Evolutionary conservation across 1,140 invertebrate genomes (phyloP).

Genomic region (Calliphora vicina): DNA sequence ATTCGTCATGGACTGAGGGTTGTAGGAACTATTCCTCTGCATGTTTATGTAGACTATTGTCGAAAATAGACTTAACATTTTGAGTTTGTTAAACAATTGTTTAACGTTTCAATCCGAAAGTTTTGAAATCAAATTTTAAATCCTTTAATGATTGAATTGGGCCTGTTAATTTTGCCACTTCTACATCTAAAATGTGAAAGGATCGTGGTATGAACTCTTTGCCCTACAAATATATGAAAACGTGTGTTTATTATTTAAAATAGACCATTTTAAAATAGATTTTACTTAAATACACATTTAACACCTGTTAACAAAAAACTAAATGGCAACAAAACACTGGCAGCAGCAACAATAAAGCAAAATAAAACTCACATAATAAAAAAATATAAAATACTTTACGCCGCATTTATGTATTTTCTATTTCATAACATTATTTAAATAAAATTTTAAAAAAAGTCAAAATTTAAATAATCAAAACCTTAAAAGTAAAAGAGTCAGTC

Average conservation of each 20-base stretch:
- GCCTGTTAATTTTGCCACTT: too few species aligned
- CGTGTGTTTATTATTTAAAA: background rate
- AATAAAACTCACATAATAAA: background rate
- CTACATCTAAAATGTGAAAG: too few species aligned
- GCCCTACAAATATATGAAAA: too few species aligned
- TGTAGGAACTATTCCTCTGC: too few species aligned
- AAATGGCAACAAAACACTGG: background rate
- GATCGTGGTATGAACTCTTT: too few species aligned
- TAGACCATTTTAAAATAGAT: background rate
- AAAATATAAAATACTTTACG: background rate
- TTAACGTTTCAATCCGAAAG: too few species aligned
- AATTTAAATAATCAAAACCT: constrained; percentile 11
- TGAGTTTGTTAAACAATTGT: too few species aligned
- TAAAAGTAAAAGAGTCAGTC: background rate
- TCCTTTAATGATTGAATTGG: too few species aligned
- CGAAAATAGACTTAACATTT: too few species aligned
- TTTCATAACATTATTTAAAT: constrained; percentile 8
- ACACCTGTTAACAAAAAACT: background rate
- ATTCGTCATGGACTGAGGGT: too few species aligned
- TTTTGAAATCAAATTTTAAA: too few species aligned
- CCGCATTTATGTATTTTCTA: constrained; percentile 6
- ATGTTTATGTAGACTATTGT: too few species aligned
- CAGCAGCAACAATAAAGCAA: background rate
- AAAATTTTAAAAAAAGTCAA: background rate
- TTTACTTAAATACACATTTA: background rate